Percentiles rank a stretch among this genome's conserved stretches.
Evolutionary conservation across 2,888 invertebrate species (phyloP).

Genomic region (Apodemia mormo): DNA sequence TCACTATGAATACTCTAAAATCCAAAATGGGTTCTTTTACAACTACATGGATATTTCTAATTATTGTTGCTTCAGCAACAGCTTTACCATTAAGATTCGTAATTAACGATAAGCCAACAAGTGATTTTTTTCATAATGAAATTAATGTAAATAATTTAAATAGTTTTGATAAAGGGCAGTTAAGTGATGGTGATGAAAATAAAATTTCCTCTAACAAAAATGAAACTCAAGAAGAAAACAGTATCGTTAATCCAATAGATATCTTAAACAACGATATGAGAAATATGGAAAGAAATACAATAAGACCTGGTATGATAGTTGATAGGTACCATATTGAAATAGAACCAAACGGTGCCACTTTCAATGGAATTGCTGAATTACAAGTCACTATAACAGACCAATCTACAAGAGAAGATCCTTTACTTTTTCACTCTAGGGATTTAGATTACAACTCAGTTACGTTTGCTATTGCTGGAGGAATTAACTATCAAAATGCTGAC

Average conservation of each 20-base stretch:
- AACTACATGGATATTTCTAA: slow-evolving; percentile 38
- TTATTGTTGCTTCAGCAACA: slow-evolving; percentile 34
- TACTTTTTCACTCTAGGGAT: slow-evolving; percentile 47
- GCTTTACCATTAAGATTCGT: slow-evolving; percentile 42
- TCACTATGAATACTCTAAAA: slow-evolving; percentile 9
- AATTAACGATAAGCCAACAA: neutral
- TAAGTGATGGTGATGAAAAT: neutral
- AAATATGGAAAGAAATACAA: slow-evolving; percentile 37
- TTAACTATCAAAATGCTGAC: slow-evolving; percentile 31
- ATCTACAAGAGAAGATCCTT: slow-evolving; percentile 44
- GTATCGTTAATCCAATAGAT: neutral
- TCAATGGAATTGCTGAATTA: slow-evolving; percentile 46
- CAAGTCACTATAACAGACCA: slow-evolving; percentile 44
- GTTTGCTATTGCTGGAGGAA: slow-evolving; percentile 44
- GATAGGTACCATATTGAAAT: slow-evolving; percentile 48
- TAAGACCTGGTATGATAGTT: slow-evolving; percentile 54
- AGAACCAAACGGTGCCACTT: slow-evolving; percentile 45
- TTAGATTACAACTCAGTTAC: slow-evolving; percentile 46
- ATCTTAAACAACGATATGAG: slow-evolving; percentile 3
- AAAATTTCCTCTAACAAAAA: neutral
- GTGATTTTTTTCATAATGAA: neutral
- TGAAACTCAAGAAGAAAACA: slow-evolving; percentile 20
- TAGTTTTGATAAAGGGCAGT: neutral
- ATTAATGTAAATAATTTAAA: neutral
- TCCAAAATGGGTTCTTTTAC: slow-evolving; percentile 42